Percentiles rank a stretch among this genome's conserved stretches.
phyloP scores from a whole-genome alignment of 2,113 vertebrate species.

The Rhinolophus sinicus region DNA sequence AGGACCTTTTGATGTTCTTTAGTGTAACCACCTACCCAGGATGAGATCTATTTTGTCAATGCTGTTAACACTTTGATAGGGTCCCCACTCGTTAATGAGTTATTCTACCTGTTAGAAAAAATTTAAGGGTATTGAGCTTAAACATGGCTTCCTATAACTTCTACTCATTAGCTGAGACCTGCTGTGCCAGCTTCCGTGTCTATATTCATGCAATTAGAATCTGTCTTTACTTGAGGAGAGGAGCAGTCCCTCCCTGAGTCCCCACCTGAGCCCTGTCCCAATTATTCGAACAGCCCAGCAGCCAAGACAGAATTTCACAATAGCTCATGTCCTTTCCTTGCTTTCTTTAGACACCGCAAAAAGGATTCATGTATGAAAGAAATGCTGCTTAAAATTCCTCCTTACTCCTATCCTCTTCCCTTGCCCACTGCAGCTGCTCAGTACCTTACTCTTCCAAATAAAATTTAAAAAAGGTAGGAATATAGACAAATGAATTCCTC shows the following conservation, averaged over 20 bases:
- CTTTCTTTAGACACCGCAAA: neutral
- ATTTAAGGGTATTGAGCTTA: neutral
- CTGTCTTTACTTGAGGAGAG: neutral
- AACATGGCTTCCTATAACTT: neutral
- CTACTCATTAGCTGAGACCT: neutral
- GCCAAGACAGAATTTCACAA: neutral
- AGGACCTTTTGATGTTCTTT: neutral
- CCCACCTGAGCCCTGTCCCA: neutral
- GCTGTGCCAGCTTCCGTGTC: neutral
- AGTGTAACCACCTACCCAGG: neutral
- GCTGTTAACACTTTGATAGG: neutral
- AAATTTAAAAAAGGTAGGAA: neutral
- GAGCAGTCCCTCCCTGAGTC: neutral
- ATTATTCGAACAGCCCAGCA: neutral
- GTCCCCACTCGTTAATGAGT: neutral
- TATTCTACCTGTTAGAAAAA: neutral
- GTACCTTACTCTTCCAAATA: neutral
- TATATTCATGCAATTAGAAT: neutral
- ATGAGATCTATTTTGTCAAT: neutral
- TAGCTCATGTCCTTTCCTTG: neutral
- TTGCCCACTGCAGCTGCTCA: neutral
- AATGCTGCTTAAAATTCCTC: neutral
- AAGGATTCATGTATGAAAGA: neutral
- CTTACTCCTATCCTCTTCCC: neutral
- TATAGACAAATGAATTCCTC: neutral